A percentile compares a stretch with the other conserved stretches of the same genome.
These are phyloP conservation scores for Mionectes olivaceus DNA, from an alignment of 2,797 vertebrate genomes.

Conservation along the genomic window DNA sequence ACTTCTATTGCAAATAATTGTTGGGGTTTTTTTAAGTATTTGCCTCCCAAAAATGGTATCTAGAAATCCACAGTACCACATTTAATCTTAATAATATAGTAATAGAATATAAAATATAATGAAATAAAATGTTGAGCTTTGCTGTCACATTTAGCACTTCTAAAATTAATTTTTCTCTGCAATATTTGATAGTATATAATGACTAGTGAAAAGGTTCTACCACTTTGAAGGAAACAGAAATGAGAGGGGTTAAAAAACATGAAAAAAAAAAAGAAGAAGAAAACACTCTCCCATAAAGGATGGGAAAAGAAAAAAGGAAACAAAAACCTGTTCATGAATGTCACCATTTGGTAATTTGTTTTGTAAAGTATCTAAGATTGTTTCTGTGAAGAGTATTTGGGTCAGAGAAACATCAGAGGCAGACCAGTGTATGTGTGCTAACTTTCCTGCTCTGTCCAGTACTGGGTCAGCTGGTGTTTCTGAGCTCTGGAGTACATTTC, in stretches of 20 bases:
- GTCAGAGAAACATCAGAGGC: background rate
- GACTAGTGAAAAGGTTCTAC: background rate
- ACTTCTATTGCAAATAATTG: background rate
- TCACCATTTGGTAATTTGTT: background rate
- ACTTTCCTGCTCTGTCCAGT: background rate
- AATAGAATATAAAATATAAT: background rate
- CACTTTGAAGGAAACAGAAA: background rate
- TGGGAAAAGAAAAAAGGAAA: background rate
- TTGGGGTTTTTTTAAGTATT: background rate
- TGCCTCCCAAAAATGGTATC: background rate
- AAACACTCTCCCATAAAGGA: background rate
- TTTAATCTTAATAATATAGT: background rate
- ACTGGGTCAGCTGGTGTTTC: background rate
- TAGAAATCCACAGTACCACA: background rate
- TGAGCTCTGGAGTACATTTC: background rate
- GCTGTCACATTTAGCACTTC: background rate
- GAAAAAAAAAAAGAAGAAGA: background rate
- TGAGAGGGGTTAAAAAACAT: fast-evolving
- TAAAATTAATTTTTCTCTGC: background rate
- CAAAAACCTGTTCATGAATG: background rate
- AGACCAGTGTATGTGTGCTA: background rate
- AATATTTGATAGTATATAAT: background rate
- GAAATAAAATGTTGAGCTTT: background rate
- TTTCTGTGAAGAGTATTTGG: background rate
- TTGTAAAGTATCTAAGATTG: background rate